phyloP scores from a whole-genome alignment of 2,113 vertebrate genomes.

The Bubo bubo region DNA sequence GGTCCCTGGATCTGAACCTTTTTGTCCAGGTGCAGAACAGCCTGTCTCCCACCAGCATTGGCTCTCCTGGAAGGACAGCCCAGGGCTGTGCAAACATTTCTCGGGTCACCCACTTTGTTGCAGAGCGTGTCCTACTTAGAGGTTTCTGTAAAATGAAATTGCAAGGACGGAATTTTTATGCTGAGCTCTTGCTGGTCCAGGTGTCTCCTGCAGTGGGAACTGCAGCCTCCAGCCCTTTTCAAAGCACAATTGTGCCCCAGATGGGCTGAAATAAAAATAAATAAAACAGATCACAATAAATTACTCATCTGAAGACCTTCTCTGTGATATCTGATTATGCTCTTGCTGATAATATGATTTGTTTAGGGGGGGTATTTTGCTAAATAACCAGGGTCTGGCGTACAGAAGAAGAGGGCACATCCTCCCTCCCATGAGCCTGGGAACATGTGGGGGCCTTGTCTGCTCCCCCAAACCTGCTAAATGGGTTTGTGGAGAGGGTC shows the following conservation, averaged over 20 bases:
- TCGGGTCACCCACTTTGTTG: background rate
- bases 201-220: background rate
- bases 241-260: background rate
- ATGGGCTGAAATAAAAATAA: conserved; percentile 4
- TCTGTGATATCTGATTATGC: background rate
- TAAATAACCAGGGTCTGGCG: background rate
- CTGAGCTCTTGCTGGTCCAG: background rate
- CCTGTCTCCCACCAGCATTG: rapidly evolving
- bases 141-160: background rate
- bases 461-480: background rate
- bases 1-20: background rate
- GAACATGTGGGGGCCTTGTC: background rate
- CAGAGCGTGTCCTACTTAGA: background rate
- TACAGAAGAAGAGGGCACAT: background rate
- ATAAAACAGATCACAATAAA: background rate
- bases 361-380: background rate
- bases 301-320: background rate
- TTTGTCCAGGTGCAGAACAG: background rate
- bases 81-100: background rate
- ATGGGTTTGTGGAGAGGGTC: background rate
- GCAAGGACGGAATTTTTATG: background rate
- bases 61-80: background rate
- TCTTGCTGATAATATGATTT: background rate
- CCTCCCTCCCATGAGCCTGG: background rate
- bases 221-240: background rate